These are phyloP conservation scores for Beaufortia kweichowensis DNA, from an alignment of 2,113 vertebrate genomes.

Conservation along the genomic window DNA sequence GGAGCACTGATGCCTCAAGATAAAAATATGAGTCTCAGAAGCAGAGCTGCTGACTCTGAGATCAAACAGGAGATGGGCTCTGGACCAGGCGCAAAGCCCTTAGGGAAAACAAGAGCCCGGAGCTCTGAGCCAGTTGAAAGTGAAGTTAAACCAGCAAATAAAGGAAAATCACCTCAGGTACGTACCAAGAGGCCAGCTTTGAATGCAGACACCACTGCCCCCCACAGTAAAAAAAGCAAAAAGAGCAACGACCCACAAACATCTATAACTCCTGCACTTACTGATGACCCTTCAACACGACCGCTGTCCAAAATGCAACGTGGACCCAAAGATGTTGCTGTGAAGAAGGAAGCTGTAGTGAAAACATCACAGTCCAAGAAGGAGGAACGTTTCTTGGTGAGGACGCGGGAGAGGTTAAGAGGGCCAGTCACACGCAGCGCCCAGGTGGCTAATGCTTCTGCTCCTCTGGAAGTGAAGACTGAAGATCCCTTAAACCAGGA, in stretches of 20 bases:
- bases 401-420: constrained; percentile 82
- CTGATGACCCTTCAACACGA: constrained; percentile 53
- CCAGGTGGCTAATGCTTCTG: constrained; percentile 79
- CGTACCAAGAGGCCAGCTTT: constrained; percentile 75
- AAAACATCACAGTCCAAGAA: constrained; percentile 75
- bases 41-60: constrained; percentile 80
- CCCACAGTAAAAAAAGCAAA: constrained; percentile 77
- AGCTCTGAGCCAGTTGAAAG: constrained; percentile 76
- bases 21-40: constrained; percentile 75
- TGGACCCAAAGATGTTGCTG: constrained; percentile 77
- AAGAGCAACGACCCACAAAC: constrained; percentile 78
- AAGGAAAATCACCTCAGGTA: constrained; percentile 69
- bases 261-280: constrained; percentile 50
- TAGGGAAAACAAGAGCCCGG: constrained; percentile 89
- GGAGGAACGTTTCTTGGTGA: constrained; percentile 81
- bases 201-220: constrained; percentile 64
- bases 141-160: constrained; percentile 71
- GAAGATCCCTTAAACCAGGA: constrained; percentile 79
- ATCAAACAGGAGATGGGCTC: constrained; percentile 76
- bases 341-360: constrained; percentile 73
- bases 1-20: constrained; percentile 62
- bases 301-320: constrained; percentile 78
- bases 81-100: constrained; percentile 55
- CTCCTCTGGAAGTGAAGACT: constrained; percentile 76
- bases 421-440: constrained; percentile 91